A percentile compares a stretch with the other conserved stretches of the same genome.
These are phyloP conservation scores for Diorhabda elongata DNA, from an alignment of 1,140 invertebrate genomes.

Conservation along the genomic window DNA sequence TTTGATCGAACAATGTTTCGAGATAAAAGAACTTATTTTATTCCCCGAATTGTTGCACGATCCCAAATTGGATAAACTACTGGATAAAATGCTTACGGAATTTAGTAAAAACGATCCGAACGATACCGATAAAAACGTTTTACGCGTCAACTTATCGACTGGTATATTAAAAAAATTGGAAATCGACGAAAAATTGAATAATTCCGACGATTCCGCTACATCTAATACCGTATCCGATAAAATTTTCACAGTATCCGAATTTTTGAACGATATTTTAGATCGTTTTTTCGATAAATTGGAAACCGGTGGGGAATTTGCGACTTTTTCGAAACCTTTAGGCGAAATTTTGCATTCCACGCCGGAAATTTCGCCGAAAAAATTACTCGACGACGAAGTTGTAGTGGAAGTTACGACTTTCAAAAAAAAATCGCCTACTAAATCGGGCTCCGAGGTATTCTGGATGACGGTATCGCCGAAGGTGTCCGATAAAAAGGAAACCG, in stretches of 20 bases:
- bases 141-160: slow-evolving; percentile 33
- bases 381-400: not conserved
- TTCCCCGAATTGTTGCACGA: slow-evolving; percentile 41
- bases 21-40: slow-evolving; percentile 37
- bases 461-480: slow-evolving; percentile 24
- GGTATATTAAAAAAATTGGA: slow-evolving; percentile 32
- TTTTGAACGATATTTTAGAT: slow-evolving; percentile 42
- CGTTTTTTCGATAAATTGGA: slow-evolving; percentile 37
- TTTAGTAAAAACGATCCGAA: slow-evolving; percentile 28
- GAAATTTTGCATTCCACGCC: slow-evolving; percentile 29
- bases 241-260: slow-evolving; percentile 41
- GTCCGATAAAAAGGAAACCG: slow-evolving; percentile 6
- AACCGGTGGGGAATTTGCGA: slow-evolving; percentile 16
- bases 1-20: slow-evolving; percentile 38
- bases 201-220: slow-evolving; percentile 20
- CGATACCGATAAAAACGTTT: slow-evolving; percentile 33
- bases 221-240: slow-evolving; percentile 34
- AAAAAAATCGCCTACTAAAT: slow-evolving; percentile 25
- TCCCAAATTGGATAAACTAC: slow-evolving; percentile 33
- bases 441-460: slow-evolving; percentile 40
- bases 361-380: slow-evolving; percentile 13
- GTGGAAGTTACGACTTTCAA: slow-evolving; percentile 37
- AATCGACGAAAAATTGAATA: slow-evolving; percentile 25
- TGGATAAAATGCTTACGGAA: slow-evolving; percentile 30
- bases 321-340: slow-evolving; percentile 24